Evolutionary conservation across 2,888 invertebrate genomes (phyloP), one percentile per base, ranked within the genome.

Genomic region (Cyclophora albipunctata): DNA sequence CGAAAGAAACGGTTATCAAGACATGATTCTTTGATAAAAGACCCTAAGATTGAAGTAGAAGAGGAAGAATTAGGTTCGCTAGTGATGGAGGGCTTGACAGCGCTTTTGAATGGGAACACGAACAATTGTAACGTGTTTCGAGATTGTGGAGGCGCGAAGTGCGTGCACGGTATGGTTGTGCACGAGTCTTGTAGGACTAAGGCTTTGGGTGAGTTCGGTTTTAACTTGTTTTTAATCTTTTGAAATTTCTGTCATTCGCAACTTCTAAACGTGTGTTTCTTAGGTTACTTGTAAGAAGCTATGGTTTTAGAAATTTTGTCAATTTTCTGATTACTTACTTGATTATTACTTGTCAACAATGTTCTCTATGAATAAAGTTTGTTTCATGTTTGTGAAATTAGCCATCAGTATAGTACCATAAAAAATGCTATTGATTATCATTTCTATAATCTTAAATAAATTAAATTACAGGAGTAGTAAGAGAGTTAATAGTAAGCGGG

Each of bases 91-190:
- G 94, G 96, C 3, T 81, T 98, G 49, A 95, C 96, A 0, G 91
- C 94, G 37, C 84, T 98, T 45, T 87, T 98, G 59, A 93, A 93
- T 62, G 93, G 94, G 4, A 98, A 96, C 77, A 92, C 93, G 50
- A 93, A 92, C 63, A 98, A 98, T 82, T 97, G 98, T 45, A 95
- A 93, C 72, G 96, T 98, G 55, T 96, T 98, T 74, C 91, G 98
- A 49, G 97, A 98, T 75, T 96, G 96, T 71, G 96, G 97, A 1
- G 98, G 98, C 4, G 97, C 98, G 1, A 94, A 96, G 62, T 96
- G 96, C 78, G 94, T 95, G 1, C 97, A 98, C 71, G 95, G 94
- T 66, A 92, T 98, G 77, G 95, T 97, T 41, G 93, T 94, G 53
- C 93, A 94, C 71, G 91, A 93, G 56, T 93, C 95, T 63, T 96